These are phyloP conservation scores for Luffia ferchaultella DNA, from an alignment of 2,888 invertebrate genomes.

Conservation along the genomic window DNA sequence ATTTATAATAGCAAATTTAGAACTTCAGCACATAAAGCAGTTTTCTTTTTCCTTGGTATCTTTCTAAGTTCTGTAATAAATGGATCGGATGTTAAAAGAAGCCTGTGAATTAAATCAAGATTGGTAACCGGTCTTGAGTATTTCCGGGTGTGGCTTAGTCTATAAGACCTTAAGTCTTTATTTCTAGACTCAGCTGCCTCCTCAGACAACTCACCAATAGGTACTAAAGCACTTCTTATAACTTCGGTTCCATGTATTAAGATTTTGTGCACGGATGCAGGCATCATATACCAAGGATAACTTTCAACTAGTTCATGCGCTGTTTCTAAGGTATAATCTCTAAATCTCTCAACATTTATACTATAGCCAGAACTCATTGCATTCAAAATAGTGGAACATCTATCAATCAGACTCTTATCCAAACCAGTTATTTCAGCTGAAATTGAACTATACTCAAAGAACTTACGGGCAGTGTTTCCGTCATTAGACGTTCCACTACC, in stretches of 20 bases:
- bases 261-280: neutral
- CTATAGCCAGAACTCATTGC: neutral
- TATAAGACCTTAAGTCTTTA: neutral
- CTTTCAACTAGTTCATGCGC: neutral
- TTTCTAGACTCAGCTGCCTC: neutral
- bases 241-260: neutral
- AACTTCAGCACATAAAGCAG: too few relatives aligned
- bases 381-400: neutral
- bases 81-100: neutral
- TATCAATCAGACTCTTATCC: neutral
- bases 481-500: slow-evolving; percentile 1
- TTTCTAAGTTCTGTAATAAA: neutral
- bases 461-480: neutral
- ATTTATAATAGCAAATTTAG: too few relatives aligned
- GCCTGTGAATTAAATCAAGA: neutral
- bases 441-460: neutral
- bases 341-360: neutral
- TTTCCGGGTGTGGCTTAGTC: neutral
- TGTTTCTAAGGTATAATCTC: neutral
- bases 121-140: neutral
- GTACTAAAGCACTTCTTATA: neutral
- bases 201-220: neutral
- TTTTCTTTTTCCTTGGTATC: neutral
- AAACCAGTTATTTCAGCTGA: slow-evolving; percentile 1
- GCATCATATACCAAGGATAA: neutral